Conservation (phyloP, 2,888 invertebrate species). For the Acrobasis consociella region DNA sequence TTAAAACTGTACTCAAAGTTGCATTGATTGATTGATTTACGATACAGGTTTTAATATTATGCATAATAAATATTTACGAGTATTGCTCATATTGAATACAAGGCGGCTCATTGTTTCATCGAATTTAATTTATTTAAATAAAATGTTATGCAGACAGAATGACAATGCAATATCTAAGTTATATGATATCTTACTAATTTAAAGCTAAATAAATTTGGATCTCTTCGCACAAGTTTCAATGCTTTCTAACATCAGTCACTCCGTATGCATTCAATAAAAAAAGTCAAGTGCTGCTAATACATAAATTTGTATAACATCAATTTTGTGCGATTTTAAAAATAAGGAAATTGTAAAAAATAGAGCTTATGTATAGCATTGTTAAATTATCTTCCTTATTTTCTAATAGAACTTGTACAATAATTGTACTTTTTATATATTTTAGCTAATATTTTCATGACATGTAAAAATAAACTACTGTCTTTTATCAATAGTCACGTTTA, state of each 20-base stretch:
- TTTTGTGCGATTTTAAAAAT: background rate
- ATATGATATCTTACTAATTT: too few relatives aligned
- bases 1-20: background rate
- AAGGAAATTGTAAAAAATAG: background rate
- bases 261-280: background rate
- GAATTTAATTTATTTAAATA: background rate
- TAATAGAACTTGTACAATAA: too few relatives aligned
- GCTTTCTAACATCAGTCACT: background rate
- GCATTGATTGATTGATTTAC: background rate
- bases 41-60: background rate
- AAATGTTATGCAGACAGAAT: background rate
- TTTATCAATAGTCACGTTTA: too few relatives aligned
- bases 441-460: too few relatives aligned
- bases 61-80: conserved; percentile 9
- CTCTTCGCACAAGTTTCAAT: too few relatives aligned
- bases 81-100: conserved; percentile 6
- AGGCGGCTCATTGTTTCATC: conserved; percentile 6
- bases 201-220: too few relatives aligned
- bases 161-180: background rate
- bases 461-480: too few relatives aligned
- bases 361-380: too few relatives aligned
- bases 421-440: too few relatives aligned
- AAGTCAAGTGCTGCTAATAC: background rate
- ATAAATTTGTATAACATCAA: background rate
- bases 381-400: too few relatives aligned